These are phyloP conservation scores for Desmodus rotundus DNA, from an alignment of 2,113 vertebrate species.

Conservation along the genomic window DNA sequence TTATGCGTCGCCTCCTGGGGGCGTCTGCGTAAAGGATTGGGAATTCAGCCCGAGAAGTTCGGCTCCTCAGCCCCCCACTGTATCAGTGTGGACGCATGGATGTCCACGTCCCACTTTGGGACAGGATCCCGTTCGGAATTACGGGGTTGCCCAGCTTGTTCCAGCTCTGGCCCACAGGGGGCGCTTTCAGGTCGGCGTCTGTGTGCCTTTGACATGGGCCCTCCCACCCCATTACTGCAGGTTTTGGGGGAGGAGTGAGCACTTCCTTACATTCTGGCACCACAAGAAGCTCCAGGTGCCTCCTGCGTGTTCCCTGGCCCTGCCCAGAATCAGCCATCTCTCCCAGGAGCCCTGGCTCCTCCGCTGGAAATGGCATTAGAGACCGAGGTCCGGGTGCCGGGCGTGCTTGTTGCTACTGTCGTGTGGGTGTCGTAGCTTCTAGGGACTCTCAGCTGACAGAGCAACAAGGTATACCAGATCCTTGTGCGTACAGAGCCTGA, in stretches of 20 bases:
- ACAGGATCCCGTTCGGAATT: neutral
- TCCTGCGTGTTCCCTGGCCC: accelerated
- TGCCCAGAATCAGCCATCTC: accelerated
- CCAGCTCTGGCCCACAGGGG: neutral
- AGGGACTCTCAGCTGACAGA: neutral
- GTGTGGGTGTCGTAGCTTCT: accelerated
- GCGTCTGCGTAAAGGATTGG: accelerated
- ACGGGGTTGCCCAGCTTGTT: neutral
- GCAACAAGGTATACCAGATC: neutral
- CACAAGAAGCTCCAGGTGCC: neutral
- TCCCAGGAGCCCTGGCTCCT: neutral
- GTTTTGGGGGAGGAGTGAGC: neutral
- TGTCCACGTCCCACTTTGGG: too few species aligned
- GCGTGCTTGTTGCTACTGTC: accelerated
- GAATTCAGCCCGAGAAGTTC: accelerated
- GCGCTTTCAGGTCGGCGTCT: neutral
- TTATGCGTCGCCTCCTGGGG: accelerated
- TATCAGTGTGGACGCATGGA: neutral
- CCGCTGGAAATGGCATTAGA: accelerated
- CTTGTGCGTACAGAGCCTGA: accelerated
- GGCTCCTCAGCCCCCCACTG: accelerated
- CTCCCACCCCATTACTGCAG: accelerated
- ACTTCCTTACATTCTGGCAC: neutral
- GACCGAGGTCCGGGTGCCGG: neutral
- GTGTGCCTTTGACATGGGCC: accelerated